These are phyloP conservation scores for Naja naja DNA, from an alignment of 2,113 vertebrate species.

Conservation along the genomic window DNA sequence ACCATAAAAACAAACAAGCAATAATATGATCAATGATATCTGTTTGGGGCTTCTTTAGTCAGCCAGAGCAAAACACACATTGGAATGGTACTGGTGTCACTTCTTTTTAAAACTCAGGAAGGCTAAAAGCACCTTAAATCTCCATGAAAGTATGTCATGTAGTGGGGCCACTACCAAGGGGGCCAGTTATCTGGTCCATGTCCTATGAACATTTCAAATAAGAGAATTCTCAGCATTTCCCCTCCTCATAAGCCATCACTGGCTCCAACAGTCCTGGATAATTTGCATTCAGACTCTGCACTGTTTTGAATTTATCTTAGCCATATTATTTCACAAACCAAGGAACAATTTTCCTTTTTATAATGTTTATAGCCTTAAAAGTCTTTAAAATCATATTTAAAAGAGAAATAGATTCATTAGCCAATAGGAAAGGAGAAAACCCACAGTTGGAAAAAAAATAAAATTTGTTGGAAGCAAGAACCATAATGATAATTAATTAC, in stretches of 20 bases:
- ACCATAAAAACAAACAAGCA: not conserved
- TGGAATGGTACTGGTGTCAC: not conserved
- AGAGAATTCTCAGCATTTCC: not conserved
- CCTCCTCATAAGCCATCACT: not conserved
- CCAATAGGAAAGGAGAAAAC: not conserved
- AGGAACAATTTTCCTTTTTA: not conserved
- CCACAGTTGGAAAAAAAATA: not conserved
- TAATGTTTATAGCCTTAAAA: not conserved
- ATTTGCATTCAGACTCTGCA: not conserved
- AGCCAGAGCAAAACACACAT: not conserved
- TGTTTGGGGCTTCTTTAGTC: not conserved
- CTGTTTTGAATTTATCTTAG: not conserved
- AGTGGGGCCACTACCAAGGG: not conserved
- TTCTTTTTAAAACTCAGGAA: not conserved
- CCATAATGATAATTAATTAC: not conserved
- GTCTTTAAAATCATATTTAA: not conserved
- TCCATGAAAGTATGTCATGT: not conserved
- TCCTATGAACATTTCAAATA: not conserved
- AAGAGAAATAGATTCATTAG: not conserved
- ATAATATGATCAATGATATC: not conserved
- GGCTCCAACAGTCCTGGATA: not conserved
- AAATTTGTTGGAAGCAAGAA: not conserved
- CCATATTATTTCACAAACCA: not conserved
- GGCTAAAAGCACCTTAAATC: not conserved
- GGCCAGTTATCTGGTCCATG: not conserved